Percentiles rank a stretch among this genome's conserved stretches.
Evolutionary conservation across 2,888 invertebrate genomes (phyloP).

Genomic region (Macroteleia sp.): DNA sequence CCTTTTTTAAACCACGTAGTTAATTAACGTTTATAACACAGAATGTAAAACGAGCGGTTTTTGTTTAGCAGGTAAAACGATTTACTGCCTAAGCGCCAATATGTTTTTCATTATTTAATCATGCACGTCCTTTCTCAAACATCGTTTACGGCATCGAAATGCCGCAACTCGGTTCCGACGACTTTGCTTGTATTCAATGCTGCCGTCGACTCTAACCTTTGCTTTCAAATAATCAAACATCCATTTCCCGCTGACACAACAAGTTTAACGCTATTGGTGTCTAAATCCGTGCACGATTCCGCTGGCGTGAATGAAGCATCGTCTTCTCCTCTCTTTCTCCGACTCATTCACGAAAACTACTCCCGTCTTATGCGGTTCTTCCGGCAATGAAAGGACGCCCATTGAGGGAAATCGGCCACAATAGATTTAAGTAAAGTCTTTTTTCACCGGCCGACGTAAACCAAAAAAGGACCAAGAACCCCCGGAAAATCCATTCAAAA

Average conservation of each 20-base stretch:
- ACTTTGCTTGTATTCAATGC: conserved; percentile 22
- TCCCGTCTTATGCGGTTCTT: conserved; percentile 42
- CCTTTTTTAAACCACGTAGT: too few species aligned
- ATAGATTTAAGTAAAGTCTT: conserved; percentile 76
- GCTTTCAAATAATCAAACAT: conserved; percentile 43
- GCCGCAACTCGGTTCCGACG: conserved; percentile 36
- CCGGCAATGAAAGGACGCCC: conserved; percentile 67
- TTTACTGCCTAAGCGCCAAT: conserved; percentile 14
- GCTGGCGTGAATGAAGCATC: conserved; percentile 74
- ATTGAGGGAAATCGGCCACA: conserved; percentile 76
- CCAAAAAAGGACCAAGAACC: too few species aligned
- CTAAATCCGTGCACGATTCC: conserved; percentile 69
- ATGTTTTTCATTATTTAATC: conserved; percentile 10
- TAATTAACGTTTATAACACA: too few species aligned
- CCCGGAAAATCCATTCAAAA: conserved; percentile 68
- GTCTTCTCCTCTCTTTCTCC: conserved; percentile 54
- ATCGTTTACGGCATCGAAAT: not conserved
- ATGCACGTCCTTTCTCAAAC: not conserved
- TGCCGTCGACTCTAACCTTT: conserved; percentile 14
- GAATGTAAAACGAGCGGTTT: too few species aligned
- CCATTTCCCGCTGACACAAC: conserved; percentile 66
- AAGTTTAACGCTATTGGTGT: conserved; percentile 74
- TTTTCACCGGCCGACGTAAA: too few species aligned
- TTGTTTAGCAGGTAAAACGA: not conserved
- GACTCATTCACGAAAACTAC: conserved; percentile 52